Conservation (phyloP, 2,113 vertebrate genomes). For the Apaloderma vittatum region DNA sequence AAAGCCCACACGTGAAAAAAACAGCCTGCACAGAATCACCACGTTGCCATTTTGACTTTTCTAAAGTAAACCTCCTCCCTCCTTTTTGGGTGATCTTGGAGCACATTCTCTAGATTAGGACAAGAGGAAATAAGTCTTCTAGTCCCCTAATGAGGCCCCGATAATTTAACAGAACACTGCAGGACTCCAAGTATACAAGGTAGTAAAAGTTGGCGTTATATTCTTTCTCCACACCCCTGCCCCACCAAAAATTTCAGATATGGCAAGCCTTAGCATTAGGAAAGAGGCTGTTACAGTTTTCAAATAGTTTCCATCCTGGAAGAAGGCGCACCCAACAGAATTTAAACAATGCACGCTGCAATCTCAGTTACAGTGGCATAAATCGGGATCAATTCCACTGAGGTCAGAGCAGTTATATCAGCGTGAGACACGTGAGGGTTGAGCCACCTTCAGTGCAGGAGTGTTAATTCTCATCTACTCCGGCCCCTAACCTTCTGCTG, state of each 20-base stretch:
- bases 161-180: background rate
- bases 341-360: background rate
- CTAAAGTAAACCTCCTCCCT: background rate
- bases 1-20: background rate
- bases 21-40: background rate
- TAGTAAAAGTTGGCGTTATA: constrained; percentile 26
- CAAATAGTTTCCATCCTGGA: constrained; percentile 69
- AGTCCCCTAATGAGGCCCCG: background rate
- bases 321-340: constrained; percentile 44
- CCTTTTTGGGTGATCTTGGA: background rate
- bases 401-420: constrained; percentile 52
- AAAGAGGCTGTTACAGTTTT: constrained; percentile 35
- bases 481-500: background rate
- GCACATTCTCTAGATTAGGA: background rate
- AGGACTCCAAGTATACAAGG: background rate
- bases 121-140: background rate
- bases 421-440: background rate
- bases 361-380: constrained; percentile 67
- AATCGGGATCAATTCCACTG: constrained; percentile 59
- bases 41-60: background rate
- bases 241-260: constrained; percentile 67
- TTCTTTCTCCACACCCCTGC: constrained; percentile 16
- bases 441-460: too few relatives aligned
- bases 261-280: constrained; percentile 18
- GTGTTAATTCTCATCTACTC: too few relatives aligned